Base-by-base conservation (phyloP, 1,140 invertebrate genomes). In the Pantala flavescens region DNA sequence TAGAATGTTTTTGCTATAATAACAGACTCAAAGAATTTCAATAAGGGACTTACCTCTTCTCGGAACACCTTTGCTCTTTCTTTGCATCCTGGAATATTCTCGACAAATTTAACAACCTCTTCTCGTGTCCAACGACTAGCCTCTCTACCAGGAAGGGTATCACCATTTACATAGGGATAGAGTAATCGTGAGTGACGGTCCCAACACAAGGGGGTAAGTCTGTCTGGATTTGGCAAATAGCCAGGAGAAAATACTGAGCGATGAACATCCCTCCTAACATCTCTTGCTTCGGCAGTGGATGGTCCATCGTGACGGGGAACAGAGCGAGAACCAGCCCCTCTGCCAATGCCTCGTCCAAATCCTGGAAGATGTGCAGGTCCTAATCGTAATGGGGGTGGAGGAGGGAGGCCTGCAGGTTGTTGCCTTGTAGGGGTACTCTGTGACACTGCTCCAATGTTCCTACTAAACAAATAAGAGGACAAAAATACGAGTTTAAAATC, bases 71-170 rank as follows among this genome's bases (percentile, higher is more conserved):
- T 84, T 0, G 83, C 84, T 63, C 89, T 84, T 63, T 87, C 84
- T 77, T 86, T 82, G 78, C 88, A 90, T 73, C 88, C 88, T 7
- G 90, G 88, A 71, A 93, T 82, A 63, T 86, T 87, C 70, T 87
- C 83, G 24, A 93, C 85, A 83, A 91, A 92, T 49, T 89, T 86
- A 70, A 87, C 86, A 0, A 93, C 90, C 78, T 92, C 86, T 74
- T 88, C 86, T 63, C 85, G 86, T 2, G 84, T 86, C 91, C 91
- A 93, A 24, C 84, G 49, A 63, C 49, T 63, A 19, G 49, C 49
- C 49, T 63, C 49, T 21, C 49, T 63, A 16, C 49, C 49, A 63
- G 49, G 49, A 21, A 63, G 49, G 49, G n/a, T 21, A 19, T 63
- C 49, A 7, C 49, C 49, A 63, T 63, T 63, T 77, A 63, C 79